Base-by-base conservation (phyloP, 2,113 vertebrate species). In the Scomber colias region DNA sequence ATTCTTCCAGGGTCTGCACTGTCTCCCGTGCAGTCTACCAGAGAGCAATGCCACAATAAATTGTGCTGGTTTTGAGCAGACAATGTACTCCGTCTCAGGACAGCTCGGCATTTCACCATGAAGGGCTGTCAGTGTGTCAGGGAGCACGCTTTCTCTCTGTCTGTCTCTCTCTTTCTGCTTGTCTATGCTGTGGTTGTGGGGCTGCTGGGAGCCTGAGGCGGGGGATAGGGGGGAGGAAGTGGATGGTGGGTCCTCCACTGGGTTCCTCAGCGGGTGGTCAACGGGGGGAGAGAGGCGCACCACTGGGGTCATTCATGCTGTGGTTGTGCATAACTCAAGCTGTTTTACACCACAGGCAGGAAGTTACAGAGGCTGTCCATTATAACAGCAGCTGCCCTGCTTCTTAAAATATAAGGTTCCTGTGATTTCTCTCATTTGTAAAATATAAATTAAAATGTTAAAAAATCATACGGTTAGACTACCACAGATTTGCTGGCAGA, bases 101-200 rank as follows among this genome's bases (percentile, higher is more conserved):
- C 88, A 78, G 88, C 85, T 40, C 72, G 11, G 45, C 45, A 71
- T 84, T 89, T 84, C 71, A 59, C 65, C 54, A 46, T 85, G 87
- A 89, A 85, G 73, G 65, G 61, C 86, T 90, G 86, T 84, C 86
- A 87, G 82, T 35, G 83, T 85, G 85, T 88, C 82, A 75, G 66
- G 59, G 66, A 79, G 79, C 56, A 62, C 46, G 49, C 30, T 62
- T 46, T 71, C 67, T 76, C 12, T 62, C 65, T 55, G 44, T 79
- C 85, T 69, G 21, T 73, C 66, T 70, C 27, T 63, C n/a, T 57
- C 56, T 8, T 9, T 54, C 48, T 48, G 15, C 45, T 68, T 53
- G 57, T 51, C 54, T 69, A 11, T 49, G 65, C 67, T 2, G 35
- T 10, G 35, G 35, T 10, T 21, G 53, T 31, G 21, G 57, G 56